phyloP scores from a whole-genome alignment of 2,113 vertebrate genomes.

The Notothenia coriiceps region DNA sequence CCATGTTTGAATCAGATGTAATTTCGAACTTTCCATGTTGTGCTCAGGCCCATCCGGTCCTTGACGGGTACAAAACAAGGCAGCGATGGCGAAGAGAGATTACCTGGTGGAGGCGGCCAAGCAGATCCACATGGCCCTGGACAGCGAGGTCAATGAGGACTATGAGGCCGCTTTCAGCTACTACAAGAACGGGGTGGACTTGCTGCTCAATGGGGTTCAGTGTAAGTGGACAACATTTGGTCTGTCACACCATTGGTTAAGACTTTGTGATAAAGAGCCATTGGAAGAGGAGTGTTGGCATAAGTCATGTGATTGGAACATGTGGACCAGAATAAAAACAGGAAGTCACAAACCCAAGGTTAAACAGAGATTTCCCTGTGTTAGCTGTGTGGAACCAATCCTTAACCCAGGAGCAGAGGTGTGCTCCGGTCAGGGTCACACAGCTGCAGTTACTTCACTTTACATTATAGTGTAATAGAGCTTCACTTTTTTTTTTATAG shows the following conservation, averaged over 20 bases:
- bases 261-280: neutral
- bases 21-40: constrained; percentile 6
- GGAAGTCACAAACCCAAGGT: constrained; percentile 64
- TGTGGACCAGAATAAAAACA: constrained; percentile 53
- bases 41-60: constrained; percentile 65
- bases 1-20: neutral
- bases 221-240: constrained; percentile 55
- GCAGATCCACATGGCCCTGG: constrained; percentile 95
- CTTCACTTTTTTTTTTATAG: constrained; percentile 77
- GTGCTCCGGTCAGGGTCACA: neutral
- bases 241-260: neutral
- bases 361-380: constrained; percentile 22
- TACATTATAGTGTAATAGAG: neutral
- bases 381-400: neutral
- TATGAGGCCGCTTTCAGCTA: constrained; percentile 98
- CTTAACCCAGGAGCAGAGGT: neutral
- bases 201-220: constrained; percentile 94
- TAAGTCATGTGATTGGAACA: constrained; percentile 55
- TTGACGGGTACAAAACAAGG: constrained; percentile 71
- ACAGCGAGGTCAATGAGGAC: constrained; percentile 95
- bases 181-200: constrained; percentile 96
- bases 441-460: neutral
- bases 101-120: constrained; percentile 97
- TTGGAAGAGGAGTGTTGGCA: constrained; percentile 11
- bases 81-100: constrained; percentile 87